A percentile compares a stretch with the other conserved stretches of the same genome.
Conservation (phyloP, 2,113 vertebrate species). For the Dascyllus trimaculatus region DNA sequence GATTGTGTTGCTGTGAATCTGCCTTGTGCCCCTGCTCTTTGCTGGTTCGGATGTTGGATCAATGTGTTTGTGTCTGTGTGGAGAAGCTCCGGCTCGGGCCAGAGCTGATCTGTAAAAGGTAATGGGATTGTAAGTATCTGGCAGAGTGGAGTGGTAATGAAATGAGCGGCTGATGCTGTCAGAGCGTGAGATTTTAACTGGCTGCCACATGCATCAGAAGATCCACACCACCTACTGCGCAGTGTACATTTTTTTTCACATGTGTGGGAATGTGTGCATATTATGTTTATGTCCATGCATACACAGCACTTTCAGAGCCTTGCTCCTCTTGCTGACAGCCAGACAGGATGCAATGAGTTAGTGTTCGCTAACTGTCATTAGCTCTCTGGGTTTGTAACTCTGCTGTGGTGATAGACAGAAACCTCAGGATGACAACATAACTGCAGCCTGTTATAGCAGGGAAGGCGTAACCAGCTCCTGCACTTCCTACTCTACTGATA, state of each 20-base stretch:
- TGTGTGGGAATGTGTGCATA: not conserved
- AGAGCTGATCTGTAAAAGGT: slow-evolving; percentile 51
- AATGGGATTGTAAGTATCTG: slow-evolving; percentile 75
- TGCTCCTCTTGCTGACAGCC: slow-evolving; percentile 40
- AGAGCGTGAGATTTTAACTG: slow-evolving; percentile 38
- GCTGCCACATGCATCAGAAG: not conserved
- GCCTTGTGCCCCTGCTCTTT: slow-evolving; percentile 20
- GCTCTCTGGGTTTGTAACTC: slow-evolving; percentile 34
- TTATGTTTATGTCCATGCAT: slow-evolving; percentile 9
- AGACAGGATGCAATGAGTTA: slow-evolving; percentile 26
- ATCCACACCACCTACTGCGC: slow-evolving; percentile 1
- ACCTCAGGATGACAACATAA: slow-evolving; percentile 60
- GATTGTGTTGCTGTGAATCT: slow-evolving; percentile 50
- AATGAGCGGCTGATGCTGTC: slow-evolving; percentile 52
- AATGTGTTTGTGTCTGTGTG: slow-evolving; percentile 62
- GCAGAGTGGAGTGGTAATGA: slow-evolving; percentile 63
- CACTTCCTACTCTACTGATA: slow-evolving; percentile 68
- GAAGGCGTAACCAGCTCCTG: slow-evolving; percentile 62
- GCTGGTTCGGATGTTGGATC: slow-evolving; percentile 62
- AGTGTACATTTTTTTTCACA: slow-evolving; percentile 23
- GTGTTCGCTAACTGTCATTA: slow-evolving; percentile 54
- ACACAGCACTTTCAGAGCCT: slow-evolving; percentile 1
- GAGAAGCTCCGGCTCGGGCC: slow-evolving; percentile 20
- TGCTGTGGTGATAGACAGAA: slow-evolving; percentile 35
- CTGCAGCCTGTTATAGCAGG: slow-evolving; percentile 44